Percentiles rank a stretch among this genome's conserved stretches.
Evolutionary conservation across 2,888 invertebrate genomes (phyloP).

Genomic region (Physocephala rufipes): DNA sequence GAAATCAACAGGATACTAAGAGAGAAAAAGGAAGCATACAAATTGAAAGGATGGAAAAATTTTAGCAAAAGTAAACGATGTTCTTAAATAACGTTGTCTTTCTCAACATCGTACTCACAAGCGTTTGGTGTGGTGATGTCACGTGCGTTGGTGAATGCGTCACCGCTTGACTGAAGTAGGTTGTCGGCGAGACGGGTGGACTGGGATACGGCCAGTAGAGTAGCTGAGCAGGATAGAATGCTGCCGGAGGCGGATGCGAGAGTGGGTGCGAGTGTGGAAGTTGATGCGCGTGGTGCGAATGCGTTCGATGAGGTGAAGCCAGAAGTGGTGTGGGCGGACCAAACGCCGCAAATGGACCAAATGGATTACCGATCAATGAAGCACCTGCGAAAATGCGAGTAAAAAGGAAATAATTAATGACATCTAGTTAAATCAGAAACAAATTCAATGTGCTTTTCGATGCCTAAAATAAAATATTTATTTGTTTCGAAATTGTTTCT

Average conservation of each 20-base stretch:
- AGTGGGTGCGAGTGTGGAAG: constrained; percentile 68
- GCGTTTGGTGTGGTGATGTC: constrained; percentile 53
- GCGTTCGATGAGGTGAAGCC: constrained; percentile 59
- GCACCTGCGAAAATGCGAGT: constrained; percentile 66
- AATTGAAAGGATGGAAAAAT: background rate
- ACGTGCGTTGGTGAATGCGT: constrained; percentile 65
- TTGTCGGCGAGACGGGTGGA: constrained; percentile 92
- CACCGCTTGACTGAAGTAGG: constrained; percentile 76
- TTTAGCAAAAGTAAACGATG: background rate
- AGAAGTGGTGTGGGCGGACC: constrained; percentile 66
- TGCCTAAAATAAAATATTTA: constrained; percentile 13
- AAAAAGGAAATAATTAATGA: constrained; percentile 5
- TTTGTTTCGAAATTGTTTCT: background rate
- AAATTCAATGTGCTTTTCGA: constrained; percentile 29
- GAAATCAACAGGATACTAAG: constrained; percentile 62
- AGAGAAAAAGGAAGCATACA: background rate
- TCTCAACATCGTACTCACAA: constrained; percentile 51
- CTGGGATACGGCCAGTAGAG: constrained; percentile 96
- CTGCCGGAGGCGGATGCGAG: constrained; percentile 58
- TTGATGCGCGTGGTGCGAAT: constrained; percentile 66
- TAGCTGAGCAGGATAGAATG: constrained; percentile 73
- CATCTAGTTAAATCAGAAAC: constrained; percentile 29
- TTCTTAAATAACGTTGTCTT: background rate
- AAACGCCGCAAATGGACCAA: constrained; percentile 66
- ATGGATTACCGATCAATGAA: constrained; percentile 68